Evolutionary conservation across 92 coral and sea anemone genomes (phyloP), one percentile per base, ranked within the genome.

Genomic region (Bergia sp.): DNA sequence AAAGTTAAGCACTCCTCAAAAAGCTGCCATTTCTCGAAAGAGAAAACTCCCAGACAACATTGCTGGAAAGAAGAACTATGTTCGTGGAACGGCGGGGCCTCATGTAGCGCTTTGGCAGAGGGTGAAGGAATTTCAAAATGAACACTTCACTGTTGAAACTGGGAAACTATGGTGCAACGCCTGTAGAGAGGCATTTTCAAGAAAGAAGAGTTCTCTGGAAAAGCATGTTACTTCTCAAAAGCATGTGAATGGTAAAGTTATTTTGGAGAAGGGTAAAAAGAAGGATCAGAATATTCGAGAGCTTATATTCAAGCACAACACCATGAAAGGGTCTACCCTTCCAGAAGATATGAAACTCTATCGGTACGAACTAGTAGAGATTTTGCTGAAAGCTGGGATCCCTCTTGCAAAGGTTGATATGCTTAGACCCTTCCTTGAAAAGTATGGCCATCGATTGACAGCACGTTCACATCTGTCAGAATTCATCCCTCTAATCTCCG

Each of bases 101-200:
- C 6, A 42, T 44, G 82, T 77, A 44, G 10, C 61, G 55, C 5
- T 47, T 43, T 73, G 43, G 41, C 77, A 87, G 75, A 72, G 90
- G 64, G 85, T 87, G 66, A 87, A 74, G 90, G 90, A 78, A 80
- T 77, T 57, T 87, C 84, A 82, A 80, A 78, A 87, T 77, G 85
- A 87, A 79, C 76, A 71, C 76, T 64, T 77, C 8, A 58, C 40
- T 81, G 84, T 77, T 67, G 65, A 65, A 44, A 42, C 81, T 86
- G 79, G 79, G 49, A 73, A 86, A n/a, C 69, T 88, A 10, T 20
- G 90, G 71, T 88, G 86, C 79, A 53, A 80, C 73, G 88, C 91
- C 37, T 89, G 87, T 79, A 89, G 55, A 76, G 57, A 77, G 77
- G 50, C 69, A 50, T n/a, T n/a, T n/a, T n/a, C n/a, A n/a, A n/a